phyloP scores from a whole-genome alignment of 2,113 vertebrate genomes.

The Origma solitaria region DNA sequence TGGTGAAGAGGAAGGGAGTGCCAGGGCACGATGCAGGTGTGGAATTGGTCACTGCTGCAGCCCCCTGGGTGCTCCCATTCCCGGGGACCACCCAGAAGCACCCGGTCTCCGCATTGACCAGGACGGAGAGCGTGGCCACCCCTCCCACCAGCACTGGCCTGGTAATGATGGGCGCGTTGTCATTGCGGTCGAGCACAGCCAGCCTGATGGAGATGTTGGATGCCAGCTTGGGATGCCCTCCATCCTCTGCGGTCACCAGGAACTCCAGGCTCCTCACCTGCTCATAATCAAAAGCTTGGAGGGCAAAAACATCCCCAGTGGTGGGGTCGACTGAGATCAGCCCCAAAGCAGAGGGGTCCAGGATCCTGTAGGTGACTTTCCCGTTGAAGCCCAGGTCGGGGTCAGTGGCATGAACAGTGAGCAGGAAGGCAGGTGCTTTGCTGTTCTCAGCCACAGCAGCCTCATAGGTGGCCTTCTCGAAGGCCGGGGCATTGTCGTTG shows the following conservation, averaged over 20 bases:
- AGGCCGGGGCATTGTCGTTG: slow-evolving; percentile 88
- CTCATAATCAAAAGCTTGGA: slow-evolving; percentile 82
- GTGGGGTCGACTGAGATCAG: slow-evolving; percentile 76
- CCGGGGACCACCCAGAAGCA: slow-evolving; percentile 54
- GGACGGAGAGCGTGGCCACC: slow-evolving; percentile 72
- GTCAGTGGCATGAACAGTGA: slow-evolving; percentile 80
- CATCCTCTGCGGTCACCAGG: slow-evolving; percentile 80
- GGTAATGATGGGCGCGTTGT: slow-evolving; percentile 82
- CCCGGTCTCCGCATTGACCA: slow-evolving; percentile 79
- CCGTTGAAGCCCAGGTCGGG: slow-evolving; percentile 82
- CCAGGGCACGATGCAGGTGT: accelerated
- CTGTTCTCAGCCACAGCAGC: slow-evolving; percentile 81
- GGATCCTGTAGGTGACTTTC: slow-evolving; percentile 81
- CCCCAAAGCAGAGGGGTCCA: slow-evolving; percentile 51
- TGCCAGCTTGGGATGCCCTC: slow-evolving; percentile 79
- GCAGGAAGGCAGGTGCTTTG: slow-evolving; percentile 60
- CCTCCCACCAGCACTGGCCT: slow-evolving; percentile 75
- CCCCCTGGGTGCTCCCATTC: not conserved
- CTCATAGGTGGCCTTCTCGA: slow-evolving; percentile 74
- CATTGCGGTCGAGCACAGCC: slow-evolving; percentile 81
- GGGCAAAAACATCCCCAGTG: slow-evolving; percentile 78
- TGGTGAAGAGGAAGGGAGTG: slow-evolving; percentile 47
- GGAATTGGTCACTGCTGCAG: not conserved
- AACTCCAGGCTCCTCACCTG: slow-evolving; percentile 77
- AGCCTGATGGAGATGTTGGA: slow-evolving; percentile 79